These are phyloP conservation scores for Hyles lineata DNA, from an alignment of 2,888 invertebrate species.

Conservation along the genomic window DNA sequence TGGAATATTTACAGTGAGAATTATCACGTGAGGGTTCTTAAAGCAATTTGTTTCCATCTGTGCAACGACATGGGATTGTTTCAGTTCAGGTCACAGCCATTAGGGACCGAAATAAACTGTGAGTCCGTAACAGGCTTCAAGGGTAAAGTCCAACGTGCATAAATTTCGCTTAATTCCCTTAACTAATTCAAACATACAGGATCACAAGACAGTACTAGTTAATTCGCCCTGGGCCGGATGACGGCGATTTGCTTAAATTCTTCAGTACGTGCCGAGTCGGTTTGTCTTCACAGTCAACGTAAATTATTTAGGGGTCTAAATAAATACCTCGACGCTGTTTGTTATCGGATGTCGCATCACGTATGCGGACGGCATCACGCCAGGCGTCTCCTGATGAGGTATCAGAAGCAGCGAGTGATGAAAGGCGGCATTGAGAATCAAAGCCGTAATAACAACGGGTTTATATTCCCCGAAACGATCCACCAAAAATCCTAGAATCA, in stretches of 20 bases:
- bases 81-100: constrained; percentile 37
- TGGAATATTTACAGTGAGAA: neutral
- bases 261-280: constrained; percentile 73
- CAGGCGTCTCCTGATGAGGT: constrained; percentile 91
- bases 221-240: constrained; percentile 81
- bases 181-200: constrained; percentile 72
- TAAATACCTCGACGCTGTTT: constrained; percentile 87
- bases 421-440: constrained; percentile 90
- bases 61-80: constrained; percentile 36
- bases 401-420: constrained; percentile 92
- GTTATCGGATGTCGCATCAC: constrained; percentile 90
- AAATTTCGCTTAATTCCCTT: constrained; percentile 77
- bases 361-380: constrained; percentile 90
- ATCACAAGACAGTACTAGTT: constrained; percentile 73
- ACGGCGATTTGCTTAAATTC: constrained; percentile 82
- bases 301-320: constrained; percentile 47
- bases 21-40: constrained; percentile 40
- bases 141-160: constrained; percentile 58
- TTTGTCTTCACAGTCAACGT: constrained; percentile 37
- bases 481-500: constrained; percentile 89
- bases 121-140: constrained; percentile 45
- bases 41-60: constrained; percentile 47
- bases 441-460: constrained; percentile 90
- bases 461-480: constrained; percentile 95
- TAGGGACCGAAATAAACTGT: constrained; percentile 39